Evolutionary conservation across 2,113 vertebrate genomes (phyloP).

Genomic region (Aramus guarauna): DNA sequence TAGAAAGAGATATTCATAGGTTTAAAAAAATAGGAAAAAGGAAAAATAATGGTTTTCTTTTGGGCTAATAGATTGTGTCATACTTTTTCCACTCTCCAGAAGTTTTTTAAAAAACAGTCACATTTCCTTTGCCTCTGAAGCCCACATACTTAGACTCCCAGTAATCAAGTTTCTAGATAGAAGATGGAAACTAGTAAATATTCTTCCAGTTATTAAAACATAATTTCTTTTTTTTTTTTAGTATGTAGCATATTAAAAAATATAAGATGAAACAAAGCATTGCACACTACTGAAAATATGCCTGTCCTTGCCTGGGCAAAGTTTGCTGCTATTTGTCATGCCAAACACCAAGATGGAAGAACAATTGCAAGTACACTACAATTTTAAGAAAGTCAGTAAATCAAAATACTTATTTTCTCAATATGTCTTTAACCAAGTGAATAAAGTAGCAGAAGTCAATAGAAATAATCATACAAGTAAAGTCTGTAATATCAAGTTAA

Average conservation of each 20-base stretch:
- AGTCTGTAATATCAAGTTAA: neutral
- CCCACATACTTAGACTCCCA: neutral
- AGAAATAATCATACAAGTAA: neutral
- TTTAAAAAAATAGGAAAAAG: neutral
- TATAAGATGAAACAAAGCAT: neutral
- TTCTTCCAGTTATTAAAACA: neutral
- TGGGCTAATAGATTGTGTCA: neutral
- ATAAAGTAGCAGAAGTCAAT: neutral
- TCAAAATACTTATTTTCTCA: neutral
- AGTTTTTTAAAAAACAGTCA: neutral
- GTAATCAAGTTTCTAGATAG: neutral
- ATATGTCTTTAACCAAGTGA: neutral
- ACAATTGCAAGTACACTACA: neutral
- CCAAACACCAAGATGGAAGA: neutral
- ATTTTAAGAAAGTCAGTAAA: neutral
- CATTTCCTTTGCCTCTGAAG: neutral
- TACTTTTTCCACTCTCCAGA: neutral
- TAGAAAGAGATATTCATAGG: neutral
- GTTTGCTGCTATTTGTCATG: neutral
- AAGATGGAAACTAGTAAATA: neutral
- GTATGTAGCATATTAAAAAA: neutral
- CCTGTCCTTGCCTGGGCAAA: neutral
- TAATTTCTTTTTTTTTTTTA: neutral
- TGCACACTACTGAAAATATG: neutral
- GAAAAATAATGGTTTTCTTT: neutral